Conservation (phyloP, 1,140 invertebrate genomes). For the Bombus cullumanus region DNA sequence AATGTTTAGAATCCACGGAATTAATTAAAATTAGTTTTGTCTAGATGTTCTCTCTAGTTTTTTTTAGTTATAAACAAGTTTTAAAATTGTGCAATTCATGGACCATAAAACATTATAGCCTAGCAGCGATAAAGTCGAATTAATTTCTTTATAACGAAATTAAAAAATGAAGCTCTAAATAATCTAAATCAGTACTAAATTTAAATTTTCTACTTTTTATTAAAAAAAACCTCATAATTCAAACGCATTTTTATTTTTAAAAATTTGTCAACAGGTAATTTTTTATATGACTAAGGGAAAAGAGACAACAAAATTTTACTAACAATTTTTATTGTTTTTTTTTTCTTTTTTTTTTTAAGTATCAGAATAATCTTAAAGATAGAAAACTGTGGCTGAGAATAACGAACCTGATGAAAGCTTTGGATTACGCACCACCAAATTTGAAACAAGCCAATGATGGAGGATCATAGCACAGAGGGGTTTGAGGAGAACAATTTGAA, state of each 20-base stretch:
- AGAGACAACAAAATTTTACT: conserved; percentile 59
- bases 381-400: conserved; percentile 72
- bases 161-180: too few species aligned
- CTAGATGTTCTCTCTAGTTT: too few species aligned
- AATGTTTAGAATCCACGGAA: too few species aligned
- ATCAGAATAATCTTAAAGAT: conserved; percentile 73
- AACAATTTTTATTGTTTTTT: conserved; percentile 58
- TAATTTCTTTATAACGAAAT: too few species aligned
- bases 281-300: neutral
- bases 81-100: too few species aligned
- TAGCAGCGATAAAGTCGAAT: too few species aligned
- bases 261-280: neutral
- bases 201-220: neutral
- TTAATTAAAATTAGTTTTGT: too few species aligned
- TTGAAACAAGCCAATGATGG: conserved; percentile 33
- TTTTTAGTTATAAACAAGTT: too few species aligned
- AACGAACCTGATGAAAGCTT: conserved; percentile 65
- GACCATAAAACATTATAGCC: too few species aligned
- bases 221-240: neutral
- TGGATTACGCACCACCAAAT: conserved; percentile 59
- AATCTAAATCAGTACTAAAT: neutral
- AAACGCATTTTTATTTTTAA: conserved; percentile 4
- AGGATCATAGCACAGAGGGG: conserved; percentile 8
- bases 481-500: conserved; percentile 37
- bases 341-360: conserved; percentile 43